Conservation (phyloP, 2,888 invertebrate genomes). For the Brachyopa scutellaris region DNA sequence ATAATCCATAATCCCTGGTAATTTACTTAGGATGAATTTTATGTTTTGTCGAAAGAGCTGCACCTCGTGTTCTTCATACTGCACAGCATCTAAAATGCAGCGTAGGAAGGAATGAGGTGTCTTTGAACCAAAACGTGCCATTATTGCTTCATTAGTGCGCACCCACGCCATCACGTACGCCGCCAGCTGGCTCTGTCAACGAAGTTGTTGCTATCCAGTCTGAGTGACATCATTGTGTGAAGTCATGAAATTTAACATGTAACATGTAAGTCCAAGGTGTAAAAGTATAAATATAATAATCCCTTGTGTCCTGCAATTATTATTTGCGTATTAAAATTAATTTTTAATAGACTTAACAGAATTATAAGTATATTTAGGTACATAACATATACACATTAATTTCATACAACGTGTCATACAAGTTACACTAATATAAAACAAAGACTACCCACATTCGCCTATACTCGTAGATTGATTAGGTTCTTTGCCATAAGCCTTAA, state of each 20-base stretch:
- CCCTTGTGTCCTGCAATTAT: neutral
- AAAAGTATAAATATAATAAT: neutral
- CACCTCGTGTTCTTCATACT: slow-evolving; percentile 34
- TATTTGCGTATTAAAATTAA: neutral
- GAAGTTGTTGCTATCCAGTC: slow-evolving; percentile 1
- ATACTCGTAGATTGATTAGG: too few species aligned
- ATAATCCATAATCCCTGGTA: slow-evolving; percentile 30
- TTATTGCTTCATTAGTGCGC: slow-evolving; percentile 81
- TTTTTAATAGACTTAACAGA: too few species aligned
- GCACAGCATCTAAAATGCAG: slow-evolving; percentile 1
- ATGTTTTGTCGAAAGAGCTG: slow-evolving; percentile 30
- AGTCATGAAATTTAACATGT: too few species aligned
- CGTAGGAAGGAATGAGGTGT: slow-evolving; percentile 68
- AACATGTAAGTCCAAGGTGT: too few species aligned
- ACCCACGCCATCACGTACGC: slow-evolving; percentile 57
- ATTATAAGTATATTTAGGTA: too few species aligned
- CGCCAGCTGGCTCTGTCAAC: slow-evolving; percentile 32
- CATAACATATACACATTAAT: too few species aligned
- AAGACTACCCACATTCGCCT: too few species aligned
- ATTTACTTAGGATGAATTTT: slow-evolving; percentile 43
- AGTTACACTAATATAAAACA: too few species aligned
- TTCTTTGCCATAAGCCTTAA: neutral
- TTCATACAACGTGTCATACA: too few species aligned
- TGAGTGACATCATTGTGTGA: neutral
- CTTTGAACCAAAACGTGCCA: slow-evolving; percentile 75